Conservation (phyloP, 1,140 invertebrate species). For the Harlomillsia oculata region DNA sequence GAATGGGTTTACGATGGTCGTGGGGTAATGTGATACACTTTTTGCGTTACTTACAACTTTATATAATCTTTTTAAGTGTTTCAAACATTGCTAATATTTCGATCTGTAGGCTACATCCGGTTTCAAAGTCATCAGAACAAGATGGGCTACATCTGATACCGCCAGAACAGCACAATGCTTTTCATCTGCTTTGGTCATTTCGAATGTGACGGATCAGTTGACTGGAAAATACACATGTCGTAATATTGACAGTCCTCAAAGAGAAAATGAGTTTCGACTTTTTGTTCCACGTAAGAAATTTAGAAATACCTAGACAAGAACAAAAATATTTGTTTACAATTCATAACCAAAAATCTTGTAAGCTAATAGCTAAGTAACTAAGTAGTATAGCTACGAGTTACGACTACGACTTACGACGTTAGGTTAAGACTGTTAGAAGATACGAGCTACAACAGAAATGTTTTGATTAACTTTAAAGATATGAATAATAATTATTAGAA, state of each 20-base stretch:
- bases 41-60: neutral
- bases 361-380: too few species aligned
- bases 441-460: too few species aligned
- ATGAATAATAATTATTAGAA: neutral
- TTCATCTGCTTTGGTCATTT: constrained; percentile 6
- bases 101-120: constrained; percentile 2
- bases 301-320: too few species aligned
- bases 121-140: constrained; percentile 16
- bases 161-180: neutral
- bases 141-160: constrained; percentile 7
- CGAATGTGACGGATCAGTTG: constrained; percentile 16
- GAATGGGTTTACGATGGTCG: constrained; percentile 15
- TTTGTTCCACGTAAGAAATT: constrained; percentile 19
- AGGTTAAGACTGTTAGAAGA: too few species aligned
- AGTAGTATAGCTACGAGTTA: too few species aligned
- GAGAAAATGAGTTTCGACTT: constrained; percentile 6
- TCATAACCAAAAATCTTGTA: too few species aligned
- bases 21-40: constrained; percentile 12
- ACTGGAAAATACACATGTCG: constrained; percentile 16
- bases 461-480: too few species aligned
- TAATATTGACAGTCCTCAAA: neutral
- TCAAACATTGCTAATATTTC: neutral
- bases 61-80: neutral
- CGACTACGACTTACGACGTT: too few species aligned
- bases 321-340: too few species aligned